phyloP scores from a whole-genome alignment of 2,113 vertebrate genomes.

The Xyliphius kryptos region DNA sequence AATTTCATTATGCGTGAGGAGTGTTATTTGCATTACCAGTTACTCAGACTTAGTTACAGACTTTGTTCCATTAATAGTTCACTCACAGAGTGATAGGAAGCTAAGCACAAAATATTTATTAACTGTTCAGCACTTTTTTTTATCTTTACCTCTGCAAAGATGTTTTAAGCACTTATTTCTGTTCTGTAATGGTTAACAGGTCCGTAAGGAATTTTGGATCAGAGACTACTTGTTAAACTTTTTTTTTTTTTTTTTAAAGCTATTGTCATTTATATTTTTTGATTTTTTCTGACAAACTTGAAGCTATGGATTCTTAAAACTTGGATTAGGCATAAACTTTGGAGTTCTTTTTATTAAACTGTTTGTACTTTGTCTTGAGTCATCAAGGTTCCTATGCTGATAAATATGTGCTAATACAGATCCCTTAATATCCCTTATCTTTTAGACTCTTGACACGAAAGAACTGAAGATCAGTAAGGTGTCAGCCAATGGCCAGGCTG shows the following conservation, averaged over 20 bases:
- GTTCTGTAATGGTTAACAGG: not conserved
- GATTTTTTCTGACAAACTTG: not conserved
- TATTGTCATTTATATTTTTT: not conserved
- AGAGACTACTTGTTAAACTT: not conserved
- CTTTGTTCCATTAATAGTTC: no score
- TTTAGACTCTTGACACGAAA: conserved; percentile 82
- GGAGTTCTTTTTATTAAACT: not conserved
- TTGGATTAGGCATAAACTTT: not conserved
- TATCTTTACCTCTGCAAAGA: no score
- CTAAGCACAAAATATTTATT: no score
- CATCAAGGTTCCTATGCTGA: conserved; percentile 1
- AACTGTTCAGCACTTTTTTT: no score
- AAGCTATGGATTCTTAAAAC: no score
- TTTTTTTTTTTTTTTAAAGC: not conserved
- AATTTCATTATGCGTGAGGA: no score
- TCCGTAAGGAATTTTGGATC: conserved; percentile 35
- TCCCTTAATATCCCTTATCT: conserved; percentile 2
- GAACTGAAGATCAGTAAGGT: conserved; percentile 77
- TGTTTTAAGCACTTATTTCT: no score
- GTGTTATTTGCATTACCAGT: no score
- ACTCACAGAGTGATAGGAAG: no score
- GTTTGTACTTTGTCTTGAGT: not conserved
- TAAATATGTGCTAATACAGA: not conserved
- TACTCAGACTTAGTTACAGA: no score
- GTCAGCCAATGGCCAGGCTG: conserved; percentile 73